Conservation (phyloP, 2,797 vertebrate genomes). For the Eleutherodactylus coqui region DNA sequence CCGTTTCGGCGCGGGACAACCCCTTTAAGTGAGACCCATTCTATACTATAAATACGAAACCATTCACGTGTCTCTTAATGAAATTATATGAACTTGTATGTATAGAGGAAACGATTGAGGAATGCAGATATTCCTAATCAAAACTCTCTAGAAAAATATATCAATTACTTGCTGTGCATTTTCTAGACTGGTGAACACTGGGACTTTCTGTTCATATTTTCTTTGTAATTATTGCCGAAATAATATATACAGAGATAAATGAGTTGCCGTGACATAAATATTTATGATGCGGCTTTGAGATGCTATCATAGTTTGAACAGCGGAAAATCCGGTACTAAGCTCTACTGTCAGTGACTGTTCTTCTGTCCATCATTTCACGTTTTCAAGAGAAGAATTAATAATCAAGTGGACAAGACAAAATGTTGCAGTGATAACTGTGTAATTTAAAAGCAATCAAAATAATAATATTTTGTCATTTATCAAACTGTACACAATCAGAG, state of each 20-base stretch:
- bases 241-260: conserved; percentile 49
- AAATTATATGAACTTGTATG: not conserved
- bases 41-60: not conserved
- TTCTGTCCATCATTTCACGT: conserved; percentile 43
- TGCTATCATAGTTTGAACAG: conserved; percentile 29
- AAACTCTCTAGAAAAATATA: not conserved
- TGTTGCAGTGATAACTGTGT: conserved; percentile 48
- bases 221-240: conserved; percentile 42
- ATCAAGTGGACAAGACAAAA: conserved; percentile 25
- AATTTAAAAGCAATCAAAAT: conserved; percentile 58
- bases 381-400: conserved; percentile 53
- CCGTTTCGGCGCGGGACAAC: too few species aligned
- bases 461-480: conserved; percentile 60
- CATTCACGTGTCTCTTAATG: not conserved
- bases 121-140: not conserved
- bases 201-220: conserved; percentile 24
- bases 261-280: conserved; percentile 39
- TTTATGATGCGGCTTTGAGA: conserved; percentile 42
- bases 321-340: conserved; percentile 22
- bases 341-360: conserved; percentile 35
- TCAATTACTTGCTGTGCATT: not conserved
- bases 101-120: not conserved
- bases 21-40: not conserved
- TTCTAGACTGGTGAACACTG: not conserved
- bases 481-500: conserved; percentile 36